A percentile compares a stretch with the other conserved stretches of the same genome.
Evolutionary conservation across 2,113 vertebrate species (phyloP).

Genomic region (Rattus rattus): DNA sequence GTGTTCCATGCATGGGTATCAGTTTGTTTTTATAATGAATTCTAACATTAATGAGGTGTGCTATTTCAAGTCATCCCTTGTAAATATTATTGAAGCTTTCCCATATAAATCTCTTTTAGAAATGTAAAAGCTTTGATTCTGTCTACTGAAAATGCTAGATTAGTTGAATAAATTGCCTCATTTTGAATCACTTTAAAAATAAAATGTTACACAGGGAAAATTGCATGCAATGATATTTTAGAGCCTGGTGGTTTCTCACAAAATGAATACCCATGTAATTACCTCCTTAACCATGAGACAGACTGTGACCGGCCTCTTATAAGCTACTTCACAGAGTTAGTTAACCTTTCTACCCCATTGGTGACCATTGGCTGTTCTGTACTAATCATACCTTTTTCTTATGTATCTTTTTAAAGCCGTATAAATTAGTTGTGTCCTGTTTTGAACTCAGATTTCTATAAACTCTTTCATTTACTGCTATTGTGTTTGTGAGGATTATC

Average conservation of each 20-base stretch:
- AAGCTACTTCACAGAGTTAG: not conserved
- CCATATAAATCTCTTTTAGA: not conserved
- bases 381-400: not conserved
- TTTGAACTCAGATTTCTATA: not conserved
- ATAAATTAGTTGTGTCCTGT: not conserved
- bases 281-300: not conserved
- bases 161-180: not conserved
- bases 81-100: not conserved
- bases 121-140: slow-evolving; percentile 9
- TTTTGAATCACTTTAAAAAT: not conserved
- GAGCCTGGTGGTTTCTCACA: not conserved
- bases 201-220: not conserved
- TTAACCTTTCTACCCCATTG: not conserved
- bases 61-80: not conserved
- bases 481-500: not conserved
- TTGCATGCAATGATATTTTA: not conserved
- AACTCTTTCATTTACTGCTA: not conserved
- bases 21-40: not conserved
- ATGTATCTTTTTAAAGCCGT: not conserved
- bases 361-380: not conserved
- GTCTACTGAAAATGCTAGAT: not conserved
- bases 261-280: not conserved
- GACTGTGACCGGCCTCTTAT: not conserved
- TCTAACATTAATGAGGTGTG: not conserved
- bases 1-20: not conserved